phyloP scores from a whole-genome alignment of 2,113 vertebrate species.

The Macroglossus sobrinus region DNA sequence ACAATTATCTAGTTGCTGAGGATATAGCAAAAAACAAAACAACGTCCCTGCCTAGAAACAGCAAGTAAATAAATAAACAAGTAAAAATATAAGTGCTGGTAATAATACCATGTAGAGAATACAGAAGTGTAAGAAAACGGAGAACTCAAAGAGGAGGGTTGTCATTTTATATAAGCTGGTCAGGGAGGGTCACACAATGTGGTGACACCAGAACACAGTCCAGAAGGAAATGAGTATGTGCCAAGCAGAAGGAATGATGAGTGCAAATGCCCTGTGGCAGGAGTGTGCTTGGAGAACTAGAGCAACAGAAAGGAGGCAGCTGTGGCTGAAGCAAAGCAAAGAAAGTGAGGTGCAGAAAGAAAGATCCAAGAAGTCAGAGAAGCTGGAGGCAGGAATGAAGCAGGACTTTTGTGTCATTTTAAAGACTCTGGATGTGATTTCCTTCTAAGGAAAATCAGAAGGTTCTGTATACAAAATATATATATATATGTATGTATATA shows the following conservation, averaged over 20 bases:
- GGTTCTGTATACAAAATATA: neutral
- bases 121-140: neutral
- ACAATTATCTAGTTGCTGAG: neutral
- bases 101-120: neutral
- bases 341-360: neutral
- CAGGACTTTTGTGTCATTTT: neutral
- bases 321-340: neutral
- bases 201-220: neutral
- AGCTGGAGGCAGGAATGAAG: neutral
- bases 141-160: neutral
- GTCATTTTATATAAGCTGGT: neutral
- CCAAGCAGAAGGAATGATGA: neutral
- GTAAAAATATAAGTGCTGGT: neutral
- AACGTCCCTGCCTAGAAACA: slow-evolving; percentile 23
- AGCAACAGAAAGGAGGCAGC: neutral
- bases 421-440: neutral
- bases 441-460: neutral
- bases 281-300: neutral
- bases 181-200: neutral
- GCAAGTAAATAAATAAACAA: slow-evolving; percentile 6
- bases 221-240: neutral
- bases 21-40: slow-evolving; percentile 3
- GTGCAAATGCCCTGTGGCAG: neutral
- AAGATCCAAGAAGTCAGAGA: neutral
- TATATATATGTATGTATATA: too few relatives aligned